These are phyloP conservation scores for Parnassius smintheus DNA, from an alignment of 2,888 invertebrate genomes.

Conservation along the genomic window DNA sequence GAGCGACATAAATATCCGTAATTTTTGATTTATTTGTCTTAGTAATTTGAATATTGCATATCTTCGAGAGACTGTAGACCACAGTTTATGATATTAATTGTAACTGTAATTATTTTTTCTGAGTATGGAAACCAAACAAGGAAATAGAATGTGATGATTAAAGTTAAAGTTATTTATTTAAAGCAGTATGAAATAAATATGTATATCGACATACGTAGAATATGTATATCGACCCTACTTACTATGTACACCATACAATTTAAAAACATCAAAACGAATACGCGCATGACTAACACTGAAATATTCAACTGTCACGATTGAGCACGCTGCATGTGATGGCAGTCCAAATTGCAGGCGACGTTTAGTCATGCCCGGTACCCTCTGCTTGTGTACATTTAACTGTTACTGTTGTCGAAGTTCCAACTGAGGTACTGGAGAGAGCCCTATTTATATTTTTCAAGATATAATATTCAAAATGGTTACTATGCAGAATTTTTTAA, in stretches of 20 bases:
- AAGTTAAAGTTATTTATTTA: too few species aligned
- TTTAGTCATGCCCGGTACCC: constrained; percentile 53
- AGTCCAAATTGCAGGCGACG: constrained; percentile 56
- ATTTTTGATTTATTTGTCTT: too few species aligned
- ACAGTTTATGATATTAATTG: too few species aligned
- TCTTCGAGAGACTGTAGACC: too few species aligned
- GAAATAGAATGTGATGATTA: too few species aligned
- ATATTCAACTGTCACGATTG: constrained; percentile 65
- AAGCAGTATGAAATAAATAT: background rate
- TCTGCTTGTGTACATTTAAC: constrained; percentile 38
- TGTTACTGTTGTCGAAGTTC: constrained; percentile 36
- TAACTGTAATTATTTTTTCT: too few species aligned
- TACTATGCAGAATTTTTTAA: too few species aligned
- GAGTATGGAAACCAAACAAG: too few species aligned
- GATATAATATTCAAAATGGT: too few species aligned
- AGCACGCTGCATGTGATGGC: constrained; percentile 54
- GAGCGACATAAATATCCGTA: too few species aligned
- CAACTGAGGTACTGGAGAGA: constrained; percentile 31
- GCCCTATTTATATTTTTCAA: too few species aligned
- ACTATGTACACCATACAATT: constrained; percentile 14
- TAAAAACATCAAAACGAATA: constrained; percentile 35
- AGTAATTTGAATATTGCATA: too few species aligned
- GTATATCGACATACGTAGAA: background rate
- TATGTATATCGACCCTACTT: background rate
- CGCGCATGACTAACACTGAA: constrained; percentile 70